A percentile compares a stretch with the other conserved stretches of the same genome.
Conservation (phyloP, 2,888 invertebrate species). For the Drosophila helvetica region DNA sequence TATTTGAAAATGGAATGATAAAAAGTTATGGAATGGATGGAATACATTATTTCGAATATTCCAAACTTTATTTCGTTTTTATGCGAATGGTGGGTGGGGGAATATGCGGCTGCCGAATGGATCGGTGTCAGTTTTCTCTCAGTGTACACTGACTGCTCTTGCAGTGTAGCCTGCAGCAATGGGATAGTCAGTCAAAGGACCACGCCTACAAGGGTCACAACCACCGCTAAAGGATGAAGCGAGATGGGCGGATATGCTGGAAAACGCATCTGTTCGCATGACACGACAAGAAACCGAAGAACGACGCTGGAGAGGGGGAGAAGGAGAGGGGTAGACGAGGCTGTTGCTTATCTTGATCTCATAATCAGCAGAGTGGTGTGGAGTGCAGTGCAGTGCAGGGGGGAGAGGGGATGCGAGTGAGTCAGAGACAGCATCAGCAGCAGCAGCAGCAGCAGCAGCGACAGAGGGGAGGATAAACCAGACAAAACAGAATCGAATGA, state of each 20-base stretch:
- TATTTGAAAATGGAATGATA: too few relatives aligned
- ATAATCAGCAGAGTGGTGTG: slow-evolving; percentile 45
- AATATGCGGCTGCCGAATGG: too few relatives aligned
- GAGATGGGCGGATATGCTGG: slow-evolving; percentile 25
- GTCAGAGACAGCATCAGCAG: too few relatives aligned
- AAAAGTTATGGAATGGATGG: too few relatives aligned
- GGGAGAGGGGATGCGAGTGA: too few relatives aligned
- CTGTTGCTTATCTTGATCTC: slow-evolving; percentile 69
- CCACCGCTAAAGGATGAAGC: slow-evolving; percentile 10
- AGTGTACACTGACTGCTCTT: too few relatives aligned
- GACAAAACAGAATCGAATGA: slow-evolving; percentile 18
- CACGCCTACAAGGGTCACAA: slow-evolving; percentile 36
- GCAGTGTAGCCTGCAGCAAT: not conserved
- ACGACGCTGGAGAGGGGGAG: not conserved
- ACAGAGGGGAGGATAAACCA: not conserved
- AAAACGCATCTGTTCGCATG: slow-evolving; percentile 46
- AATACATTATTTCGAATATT: too few relatives aligned
- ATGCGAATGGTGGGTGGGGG: too few relatives aligned
- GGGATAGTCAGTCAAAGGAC: not conserved
- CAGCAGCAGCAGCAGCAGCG: too few relatives aligned
- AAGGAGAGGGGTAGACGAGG: not conserved
- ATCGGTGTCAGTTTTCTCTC: too few relatives aligned
- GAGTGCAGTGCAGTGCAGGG: not conserved
- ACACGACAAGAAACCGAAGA: not conserved
- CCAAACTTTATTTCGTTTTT: too few relatives aligned